Conservation (phyloP, 2,888 invertebrate species). For the Torymus texanus region DNA sequence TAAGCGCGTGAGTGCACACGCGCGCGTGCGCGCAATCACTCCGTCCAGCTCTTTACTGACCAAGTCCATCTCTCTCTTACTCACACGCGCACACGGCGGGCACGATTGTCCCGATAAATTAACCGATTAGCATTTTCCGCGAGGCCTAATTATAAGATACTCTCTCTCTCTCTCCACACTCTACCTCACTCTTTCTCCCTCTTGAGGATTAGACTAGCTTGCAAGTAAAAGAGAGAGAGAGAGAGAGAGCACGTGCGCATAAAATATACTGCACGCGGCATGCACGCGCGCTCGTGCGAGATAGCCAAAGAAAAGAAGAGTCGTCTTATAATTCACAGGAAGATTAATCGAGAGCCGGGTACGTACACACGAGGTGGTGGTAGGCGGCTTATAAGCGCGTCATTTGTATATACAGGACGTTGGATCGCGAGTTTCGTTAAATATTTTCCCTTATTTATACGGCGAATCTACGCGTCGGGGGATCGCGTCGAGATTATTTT, state of each 20-base stretch:
- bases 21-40: neutral
- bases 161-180: neutral
- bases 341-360: constrained; percentile 47
- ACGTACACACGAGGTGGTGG: constrained; percentile 11
- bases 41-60: neutral
- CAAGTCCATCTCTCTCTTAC: neutral
- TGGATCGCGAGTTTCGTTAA: constrained; percentile 18
- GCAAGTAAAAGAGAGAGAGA: constrained; percentile 5
- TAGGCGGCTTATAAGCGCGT: constrained; percentile 17
- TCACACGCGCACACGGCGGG: neutral
- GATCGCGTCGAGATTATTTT: constrained; percentile 8
- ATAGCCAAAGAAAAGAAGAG: constrained; percentile 28
- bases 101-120: constrained; percentile 35
- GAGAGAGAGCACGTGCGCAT: constrained; percentile 6
- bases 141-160: constrained; percentile 44
- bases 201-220: too few relatives aligned
- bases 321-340: constrained; percentile 48
- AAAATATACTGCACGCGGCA: constrained; percentile 2
- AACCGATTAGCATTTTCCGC: constrained; percentile 48
- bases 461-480: neutral
- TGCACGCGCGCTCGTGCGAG: neutral
- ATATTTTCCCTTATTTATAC: constrained; percentile 36
- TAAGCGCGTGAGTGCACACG: too few relatives aligned
- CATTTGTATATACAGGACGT: constrained; percentile 32
- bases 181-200: too few relatives aligned